Evolutionary conservation across 92 coral and sea anemone genomes (phyloP).

Genomic region (Galaxea fascicularis): DNA sequence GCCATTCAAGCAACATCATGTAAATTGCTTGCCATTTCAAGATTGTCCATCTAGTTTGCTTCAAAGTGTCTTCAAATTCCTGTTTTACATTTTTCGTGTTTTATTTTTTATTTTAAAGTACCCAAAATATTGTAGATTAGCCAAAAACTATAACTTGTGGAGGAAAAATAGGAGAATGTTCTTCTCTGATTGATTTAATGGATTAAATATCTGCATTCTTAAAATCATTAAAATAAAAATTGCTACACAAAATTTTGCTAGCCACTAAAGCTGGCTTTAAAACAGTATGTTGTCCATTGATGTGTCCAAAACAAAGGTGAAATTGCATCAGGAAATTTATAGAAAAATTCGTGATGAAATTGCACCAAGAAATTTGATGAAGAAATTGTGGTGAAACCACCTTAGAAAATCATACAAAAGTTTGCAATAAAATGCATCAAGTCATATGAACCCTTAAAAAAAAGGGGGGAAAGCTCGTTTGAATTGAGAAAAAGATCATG

Average conservation of each 20-base stretch:
- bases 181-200: neutral
- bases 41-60: neutral
- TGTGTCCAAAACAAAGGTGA: conserved; percentile 47
- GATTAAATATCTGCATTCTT: conserved; percentile 15
- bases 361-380: conserved; percentile 10
- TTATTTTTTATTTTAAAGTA: neutral
- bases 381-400: neutral
- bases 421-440: neutral
- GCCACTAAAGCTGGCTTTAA: conserved; percentile 34
- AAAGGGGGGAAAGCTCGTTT: neutral
- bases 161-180: neutral
- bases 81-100: conserved; percentile 36
- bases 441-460: neutral
- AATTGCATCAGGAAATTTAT: conserved; percentile 35
- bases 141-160: neutral
- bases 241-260: conserved; percentile 24
- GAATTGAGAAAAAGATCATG: too few species aligned
- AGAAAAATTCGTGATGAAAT: conserved; percentile 8
- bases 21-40: conserved; percentile 3
- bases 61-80: conserved; percentile 32
- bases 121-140: conserved; percentile 11
- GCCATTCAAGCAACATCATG: neutral
- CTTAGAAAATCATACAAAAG: neutral
- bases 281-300: conserved; percentile 40
- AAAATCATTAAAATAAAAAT: conserved; percentile 33